phyloP scores from a whole-genome alignment of 2,113 vertebrate species.

The Thalassoma bifasciatum region DNA sequence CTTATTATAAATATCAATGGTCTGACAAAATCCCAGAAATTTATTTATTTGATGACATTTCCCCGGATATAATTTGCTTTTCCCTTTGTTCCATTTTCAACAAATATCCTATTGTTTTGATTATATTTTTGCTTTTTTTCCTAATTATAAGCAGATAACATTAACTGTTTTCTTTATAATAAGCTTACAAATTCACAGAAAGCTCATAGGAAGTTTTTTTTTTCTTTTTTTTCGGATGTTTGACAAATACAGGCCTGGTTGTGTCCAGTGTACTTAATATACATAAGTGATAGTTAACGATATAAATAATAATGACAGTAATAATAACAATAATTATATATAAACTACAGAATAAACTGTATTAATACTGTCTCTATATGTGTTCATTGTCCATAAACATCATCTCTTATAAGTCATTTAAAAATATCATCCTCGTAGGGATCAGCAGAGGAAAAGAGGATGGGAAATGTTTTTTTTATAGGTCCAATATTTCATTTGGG shows the following conservation, averaged over 20 bases:
- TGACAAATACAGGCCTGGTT: constrained; percentile 49
- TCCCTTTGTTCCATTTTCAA: too few relatives aligned
- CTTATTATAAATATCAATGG: too few relatives aligned
- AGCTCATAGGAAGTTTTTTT: too few relatives aligned
- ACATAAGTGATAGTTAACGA: constrained; percentile 41
- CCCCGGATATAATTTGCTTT: too few relatives aligned
- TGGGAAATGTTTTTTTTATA: constrained; percentile 54
- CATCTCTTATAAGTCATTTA: constrained; percentile 49
- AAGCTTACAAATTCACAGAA: too few relatives aligned
- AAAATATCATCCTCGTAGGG: constrained; percentile 57
- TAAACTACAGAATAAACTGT: constrained; percentile 49
- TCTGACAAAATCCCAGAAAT: too few relatives aligned
- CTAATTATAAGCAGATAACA: too few relatives aligned
- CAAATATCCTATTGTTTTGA: too few relatives aligned
- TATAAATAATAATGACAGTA: constrained; percentile 63
- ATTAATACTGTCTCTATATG: constrained; percentile 26
- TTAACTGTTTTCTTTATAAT: too few relatives aligned
- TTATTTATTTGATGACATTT: too few relatives aligned
- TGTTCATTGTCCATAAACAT: constrained; percentile 43
- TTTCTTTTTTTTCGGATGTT: constrained; percentile 7
- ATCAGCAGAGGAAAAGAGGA: constrained; percentile 31
- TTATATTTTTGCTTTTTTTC: too few relatives aligned
- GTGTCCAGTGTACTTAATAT: constrained; percentile 27
- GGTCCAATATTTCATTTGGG: constrained; percentile 48
- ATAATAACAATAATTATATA: constrained; percentile 58